These are phyloP conservation scores for Thaumatotibia leucotreta DNA, from an alignment of 1,140 invertebrate species.

Conservation along the genomic window DNA sequence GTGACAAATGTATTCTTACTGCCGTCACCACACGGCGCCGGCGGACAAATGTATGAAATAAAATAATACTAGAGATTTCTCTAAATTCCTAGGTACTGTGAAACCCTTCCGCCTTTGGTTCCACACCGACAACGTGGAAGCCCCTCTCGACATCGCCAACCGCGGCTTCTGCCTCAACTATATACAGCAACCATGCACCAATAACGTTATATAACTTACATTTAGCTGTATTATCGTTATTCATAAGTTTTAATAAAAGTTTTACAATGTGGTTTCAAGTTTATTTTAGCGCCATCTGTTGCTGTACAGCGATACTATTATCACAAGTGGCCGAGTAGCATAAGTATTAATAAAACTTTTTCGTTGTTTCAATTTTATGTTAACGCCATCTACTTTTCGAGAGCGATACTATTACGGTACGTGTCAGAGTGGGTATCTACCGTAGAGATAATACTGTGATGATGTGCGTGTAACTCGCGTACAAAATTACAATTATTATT, in stretches of 20 bases:
- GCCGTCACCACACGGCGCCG: too few relatives aligned
- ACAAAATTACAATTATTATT: neutral
- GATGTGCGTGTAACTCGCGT: too few relatives aligned
- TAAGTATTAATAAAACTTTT: neutral
- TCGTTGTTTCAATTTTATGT: neutral
- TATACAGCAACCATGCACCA: conserved; percentile 89
- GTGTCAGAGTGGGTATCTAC: too few relatives aligned
- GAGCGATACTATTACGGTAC: neutral
- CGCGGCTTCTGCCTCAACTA: conserved; percentile 89
- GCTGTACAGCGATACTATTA: neutral
- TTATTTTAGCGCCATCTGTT: too few relatives aligned
- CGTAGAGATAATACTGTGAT: too few relatives aligned
- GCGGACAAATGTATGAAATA: too few relatives aligned
- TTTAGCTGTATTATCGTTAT: too few relatives aligned
- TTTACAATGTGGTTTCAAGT: too few relatives aligned
- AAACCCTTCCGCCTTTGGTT: conserved; percentile 87
- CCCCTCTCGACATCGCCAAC: conserved; percentile 84
- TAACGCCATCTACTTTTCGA: neutral
- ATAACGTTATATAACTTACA: conserved; percentile 55
- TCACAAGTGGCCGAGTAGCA: neutral
- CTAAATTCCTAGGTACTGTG: conserved; percentile 80
- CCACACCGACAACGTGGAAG: conserved; percentile 86
- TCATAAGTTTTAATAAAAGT: too few relatives aligned
- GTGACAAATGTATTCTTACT: too few relatives aligned
- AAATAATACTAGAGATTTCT: too few relatives aligned